Conservation (phyloP, 2,888 invertebrate species). For the Ectemnius continuus region DNA sequence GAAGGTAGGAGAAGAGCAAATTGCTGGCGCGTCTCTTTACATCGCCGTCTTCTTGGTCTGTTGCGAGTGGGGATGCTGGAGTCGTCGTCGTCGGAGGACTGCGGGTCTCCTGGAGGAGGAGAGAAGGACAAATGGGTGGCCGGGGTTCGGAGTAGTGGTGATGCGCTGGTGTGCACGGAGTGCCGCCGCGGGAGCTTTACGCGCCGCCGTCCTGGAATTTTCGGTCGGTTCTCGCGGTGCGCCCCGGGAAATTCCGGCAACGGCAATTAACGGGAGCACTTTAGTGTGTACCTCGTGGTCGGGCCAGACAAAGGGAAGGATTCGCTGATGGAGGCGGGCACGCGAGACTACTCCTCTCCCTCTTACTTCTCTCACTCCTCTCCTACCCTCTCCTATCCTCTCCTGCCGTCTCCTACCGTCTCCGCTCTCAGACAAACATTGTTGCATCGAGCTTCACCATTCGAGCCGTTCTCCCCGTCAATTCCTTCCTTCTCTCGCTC, state of each 20-base stretch:
- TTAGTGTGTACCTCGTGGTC: conserved; percentile 55
- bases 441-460: conserved; percentile 34
- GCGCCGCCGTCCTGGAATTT: conserved; percentile 40
- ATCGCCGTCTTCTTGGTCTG: conserved; percentile 1
- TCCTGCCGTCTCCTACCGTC: background rate
- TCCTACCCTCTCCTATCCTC: too few species aligned
- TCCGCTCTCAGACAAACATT: conserved; percentile 46
- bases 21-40: conserved; percentile 9
- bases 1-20: background rate
- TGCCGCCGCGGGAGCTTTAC: conserved; percentile 26
- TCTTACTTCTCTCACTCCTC: conserved; percentile 10
- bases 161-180: conserved; percentile 8
- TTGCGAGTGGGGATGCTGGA: background rate
- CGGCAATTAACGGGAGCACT: conserved; percentile 63
- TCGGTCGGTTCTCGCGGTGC: conserved; percentile 38
- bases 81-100: background rate
- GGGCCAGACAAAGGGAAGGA: conserved; percentile 57
- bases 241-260: conserved; percentile 48
- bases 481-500: conserved; percentile 25
- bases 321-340: conserved; percentile 51
- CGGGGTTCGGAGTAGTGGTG: background rate
- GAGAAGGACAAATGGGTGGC: background rate
- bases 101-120: background rate
- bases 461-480: background rate
- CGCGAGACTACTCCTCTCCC: conserved; percentile 30